Conservation (phyloP, 1,140 invertebrate species). For the Drusus annulatus region DNA sequence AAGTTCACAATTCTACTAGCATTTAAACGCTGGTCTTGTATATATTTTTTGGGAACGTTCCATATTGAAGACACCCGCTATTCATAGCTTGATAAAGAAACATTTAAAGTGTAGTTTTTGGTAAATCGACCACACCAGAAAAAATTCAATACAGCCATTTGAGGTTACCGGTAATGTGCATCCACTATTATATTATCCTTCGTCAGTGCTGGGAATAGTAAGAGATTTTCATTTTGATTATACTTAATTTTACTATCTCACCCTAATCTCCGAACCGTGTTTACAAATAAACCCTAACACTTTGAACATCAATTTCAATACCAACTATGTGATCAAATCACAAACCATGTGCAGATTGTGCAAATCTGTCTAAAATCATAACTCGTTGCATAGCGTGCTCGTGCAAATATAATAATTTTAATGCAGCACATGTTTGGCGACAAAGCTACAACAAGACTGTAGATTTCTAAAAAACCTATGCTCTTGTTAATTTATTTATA, state of each 20-base stretch:
- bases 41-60: too few species aligned
- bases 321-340: conserved; percentile 40
- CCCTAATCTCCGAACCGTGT: conserved; percentile 12
- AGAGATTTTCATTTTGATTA: background rate
- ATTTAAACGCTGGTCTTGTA: too few species aligned
- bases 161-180: background rate
- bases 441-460: conserved; percentile 39
- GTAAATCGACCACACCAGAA: too few species aligned
- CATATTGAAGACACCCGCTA: too few species aligned
- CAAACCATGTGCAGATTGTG: conserved; percentile 47
- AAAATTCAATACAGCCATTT: background rate
- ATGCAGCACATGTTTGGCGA: conserved; percentile 44
- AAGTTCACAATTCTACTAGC: too few species aligned
- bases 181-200: background rate
- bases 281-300: conserved; percentile 10
- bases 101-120: too few species aligned
- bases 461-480: conserved; percentile 30
- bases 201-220: background rate
- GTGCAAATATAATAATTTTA: conserved; percentile 45
- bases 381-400: conserved; percentile 45
- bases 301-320: conserved; percentile 27
- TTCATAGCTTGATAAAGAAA: too few species aligned
- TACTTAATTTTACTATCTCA: background rate
- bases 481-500: background rate
- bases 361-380: conserved; percentile 38